Evolutionary conservation across 2,797 vertebrate genomes (phyloP).

Genomic region (Bufotes viridis): DNA sequence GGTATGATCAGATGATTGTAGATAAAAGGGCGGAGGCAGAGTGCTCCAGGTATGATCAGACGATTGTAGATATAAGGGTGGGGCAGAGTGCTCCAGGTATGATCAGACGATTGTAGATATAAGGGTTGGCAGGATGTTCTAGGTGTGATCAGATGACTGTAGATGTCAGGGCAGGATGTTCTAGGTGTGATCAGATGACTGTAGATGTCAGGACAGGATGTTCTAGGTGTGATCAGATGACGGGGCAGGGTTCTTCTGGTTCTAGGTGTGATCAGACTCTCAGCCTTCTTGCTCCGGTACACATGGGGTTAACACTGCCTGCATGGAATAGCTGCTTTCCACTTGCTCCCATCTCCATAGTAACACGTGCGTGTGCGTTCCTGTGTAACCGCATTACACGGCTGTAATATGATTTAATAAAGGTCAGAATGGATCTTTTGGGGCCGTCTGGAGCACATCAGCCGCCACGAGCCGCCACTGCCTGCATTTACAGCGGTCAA

Average conservation of each 20-base stretch:
- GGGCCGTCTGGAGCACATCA: constrained; percentile 48
- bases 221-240: neutral
- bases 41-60: neutral
- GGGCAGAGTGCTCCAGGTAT: neutral
- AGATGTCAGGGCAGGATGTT: neutral
- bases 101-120: neutral
- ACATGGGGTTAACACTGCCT: constrained; percentile 18
- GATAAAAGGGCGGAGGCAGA: neutral
- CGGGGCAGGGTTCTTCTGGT: neutral
- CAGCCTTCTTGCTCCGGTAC: neutral
- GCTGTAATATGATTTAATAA: constrained; percentile 59
- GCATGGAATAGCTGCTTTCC: neutral
- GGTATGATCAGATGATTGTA: neutral
- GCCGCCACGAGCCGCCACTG: neutral
- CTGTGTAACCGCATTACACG: constrained; percentile 48
- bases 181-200: neutral
- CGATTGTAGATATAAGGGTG: neutral
- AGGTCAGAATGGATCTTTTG: constrained; percentile 41
- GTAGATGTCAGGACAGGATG: neutral
- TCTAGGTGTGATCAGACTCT: neutral
- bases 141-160: neutral
- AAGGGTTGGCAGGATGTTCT: neutral
- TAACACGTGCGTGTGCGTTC: constrained; percentile 31
- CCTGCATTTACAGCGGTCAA: neutral
- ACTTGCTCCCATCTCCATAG: constrained; percentile 34